Conservation (phyloP, 2,797 vertebrate genomes). For the Erpetoichthys calabaricus region DNA sequence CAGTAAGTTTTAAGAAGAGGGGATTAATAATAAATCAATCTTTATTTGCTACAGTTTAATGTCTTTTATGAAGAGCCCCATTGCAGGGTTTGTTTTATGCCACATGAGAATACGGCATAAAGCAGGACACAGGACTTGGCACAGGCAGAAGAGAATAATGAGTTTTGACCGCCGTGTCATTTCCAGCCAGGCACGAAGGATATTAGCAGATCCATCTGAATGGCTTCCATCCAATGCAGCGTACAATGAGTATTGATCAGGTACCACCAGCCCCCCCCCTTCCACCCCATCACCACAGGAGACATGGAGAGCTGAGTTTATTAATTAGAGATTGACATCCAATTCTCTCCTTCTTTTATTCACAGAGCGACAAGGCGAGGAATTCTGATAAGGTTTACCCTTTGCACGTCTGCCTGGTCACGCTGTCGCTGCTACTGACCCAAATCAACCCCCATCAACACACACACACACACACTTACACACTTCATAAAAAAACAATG, state of each 20-base stretch:
- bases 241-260: constrained; percentile 64
- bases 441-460: not conserved
- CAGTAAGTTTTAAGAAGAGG: too few species aligned
- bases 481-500: too few species aligned
- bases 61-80: too few species aligned
- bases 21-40: too few species aligned
- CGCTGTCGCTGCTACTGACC: constrained; percentile 5
- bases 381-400: constrained; percentile 48
- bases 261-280: constrained; percentile 9
- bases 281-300: constrained; percentile 24
- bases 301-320: constrained; percentile 54
- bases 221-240: constrained; percentile 42
- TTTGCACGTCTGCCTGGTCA: constrained; percentile 23
- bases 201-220: constrained; percentile 77
- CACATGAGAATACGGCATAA: too few species aligned
- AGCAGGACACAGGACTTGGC: too few species aligned
- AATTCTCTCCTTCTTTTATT: constrained; percentile 52
- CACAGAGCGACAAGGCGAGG: constrained; percentile 30
- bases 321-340: constrained; percentile 76
- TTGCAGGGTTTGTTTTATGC: too few species aligned
- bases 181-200: constrained; percentile 42
- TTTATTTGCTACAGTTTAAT: too few species aligned
- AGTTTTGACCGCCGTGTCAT: constrained; percentile 47
- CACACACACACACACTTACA: not conserved
- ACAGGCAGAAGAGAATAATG: too few species aligned